phyloP scores from a whole-genome alignment of 2,888 invertebrate species.

The Morpho helenor region DNA sequence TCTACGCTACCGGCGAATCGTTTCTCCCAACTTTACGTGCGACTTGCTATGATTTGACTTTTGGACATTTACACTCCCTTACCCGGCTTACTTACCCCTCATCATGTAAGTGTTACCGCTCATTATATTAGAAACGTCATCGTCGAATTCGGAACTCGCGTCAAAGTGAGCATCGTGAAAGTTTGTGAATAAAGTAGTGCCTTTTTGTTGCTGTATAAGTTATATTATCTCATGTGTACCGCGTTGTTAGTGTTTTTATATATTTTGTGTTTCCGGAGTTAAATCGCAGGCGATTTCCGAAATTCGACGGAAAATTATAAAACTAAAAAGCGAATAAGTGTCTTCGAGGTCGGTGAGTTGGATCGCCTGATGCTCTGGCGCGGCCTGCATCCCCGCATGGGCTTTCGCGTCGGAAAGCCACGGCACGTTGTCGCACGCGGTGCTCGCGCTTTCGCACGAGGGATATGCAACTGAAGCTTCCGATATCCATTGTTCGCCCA shows the following conservation, averaged over 20 bases:
- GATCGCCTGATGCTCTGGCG: constrained; percentile 44
- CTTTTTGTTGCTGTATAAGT: constrained; percentile 16
- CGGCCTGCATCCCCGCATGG: constrained; percentile 48
- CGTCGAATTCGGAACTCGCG: constrained; percentile 75
- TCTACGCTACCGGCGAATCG: constrained; percentile 79
- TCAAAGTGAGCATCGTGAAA: constrained; percentile 66
- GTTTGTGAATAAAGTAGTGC: constrained; percentile 68
- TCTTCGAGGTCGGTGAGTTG: constrained; percentile 38
- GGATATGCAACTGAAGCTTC: constrained; percentile 51
- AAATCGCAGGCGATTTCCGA: constrained; percentile 61
- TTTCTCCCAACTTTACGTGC: constrained; percentile 72
- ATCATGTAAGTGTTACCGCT: constrained; percentile 76
- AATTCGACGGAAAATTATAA: constrained; percentile 67
- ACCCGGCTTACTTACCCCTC: constrained; percentile 76
- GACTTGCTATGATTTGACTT: constrained; percentile 75
- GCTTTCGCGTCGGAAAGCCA: constrained; percentile 49
- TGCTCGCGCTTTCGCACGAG: constrained; percentile 45
- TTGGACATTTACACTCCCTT: constrained; percentile 70
- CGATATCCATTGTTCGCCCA: constrained; percentile 28
- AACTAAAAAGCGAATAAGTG: constrained; percentile 54
- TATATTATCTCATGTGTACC: constrained; percentile 19
- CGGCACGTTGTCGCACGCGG: constrained; percentile 34
- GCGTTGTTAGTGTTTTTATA: constrained; percentile 17
- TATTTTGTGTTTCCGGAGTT: constrained; percentile 51
- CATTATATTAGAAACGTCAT: constrained; percentile 65